Conservation (phyloP, 2,797 vertebrate genomes). For the Otolemur crassicaudatus region DNA sequence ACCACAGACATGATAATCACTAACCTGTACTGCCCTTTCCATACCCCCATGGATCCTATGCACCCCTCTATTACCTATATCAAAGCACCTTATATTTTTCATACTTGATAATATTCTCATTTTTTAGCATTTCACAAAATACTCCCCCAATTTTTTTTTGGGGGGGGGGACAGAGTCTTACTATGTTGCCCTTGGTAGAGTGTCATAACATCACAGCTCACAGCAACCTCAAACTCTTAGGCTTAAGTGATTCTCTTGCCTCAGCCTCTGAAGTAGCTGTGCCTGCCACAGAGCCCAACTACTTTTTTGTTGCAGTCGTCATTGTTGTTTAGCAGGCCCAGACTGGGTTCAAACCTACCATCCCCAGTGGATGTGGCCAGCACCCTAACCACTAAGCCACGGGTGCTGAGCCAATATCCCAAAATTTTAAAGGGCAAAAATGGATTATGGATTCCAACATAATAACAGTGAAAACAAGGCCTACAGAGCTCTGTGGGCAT, state of each 20-base stretch:
- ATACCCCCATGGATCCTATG: not conserved
- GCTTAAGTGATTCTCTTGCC: not conserved
- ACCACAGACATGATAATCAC: not conserved
- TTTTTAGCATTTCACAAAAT: not conserved
- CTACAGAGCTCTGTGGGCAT: not conserved
- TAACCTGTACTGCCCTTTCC: not conserved
- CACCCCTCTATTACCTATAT: not conserved
- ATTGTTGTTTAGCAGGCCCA: no score
- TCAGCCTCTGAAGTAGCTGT: not conserved
- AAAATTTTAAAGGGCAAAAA: no score
- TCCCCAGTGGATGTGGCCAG: no score
- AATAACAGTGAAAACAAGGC: no score
- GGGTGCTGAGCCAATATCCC: no score
- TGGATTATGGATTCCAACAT: no score
- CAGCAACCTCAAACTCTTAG: not conserved
- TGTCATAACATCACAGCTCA: not conserved
- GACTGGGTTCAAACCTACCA: no score
- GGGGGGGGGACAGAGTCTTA: no score
- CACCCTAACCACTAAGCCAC: no score
- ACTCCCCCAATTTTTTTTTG: no score
- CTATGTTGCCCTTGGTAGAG: not conserved
- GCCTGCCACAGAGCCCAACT: accelerated
- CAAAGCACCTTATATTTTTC: not conserved
- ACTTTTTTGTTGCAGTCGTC: not conserved
- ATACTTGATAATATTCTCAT: not conserved